A percentile compares a stretch with the other conserved stretches of the same genome.
Evolutionary conservation across 2,888 invertebrate species (phyloP).

Genomic region (Druceiella hillmani): DNA sequence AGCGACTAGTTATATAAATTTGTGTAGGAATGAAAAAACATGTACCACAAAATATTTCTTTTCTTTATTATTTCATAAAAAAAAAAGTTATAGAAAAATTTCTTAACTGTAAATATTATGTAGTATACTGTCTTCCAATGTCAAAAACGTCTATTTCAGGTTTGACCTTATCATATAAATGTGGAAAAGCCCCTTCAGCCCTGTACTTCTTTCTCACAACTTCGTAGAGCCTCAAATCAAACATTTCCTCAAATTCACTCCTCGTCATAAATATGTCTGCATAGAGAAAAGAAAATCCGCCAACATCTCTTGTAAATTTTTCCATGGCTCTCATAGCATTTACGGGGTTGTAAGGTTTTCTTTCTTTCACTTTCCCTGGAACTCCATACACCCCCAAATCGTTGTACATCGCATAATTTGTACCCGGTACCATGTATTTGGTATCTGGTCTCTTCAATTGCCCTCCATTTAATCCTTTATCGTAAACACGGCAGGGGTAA

Average conservation of each 20-base stretch:
- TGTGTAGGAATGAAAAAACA: too few relatives aligned
- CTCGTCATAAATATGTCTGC: constrained; percentile 66
- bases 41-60: too few relatives aligned
- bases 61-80: too few relatives aligned
- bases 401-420: constrained; percentile 65
- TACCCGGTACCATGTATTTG: constrained; percentile 57
- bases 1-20: too few relatives aligned
- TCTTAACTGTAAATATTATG: too few relatives aligned
- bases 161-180: constrained; percentile 61
- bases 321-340: constrained; percentile 64
- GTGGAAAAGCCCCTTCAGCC: constrained; percentile 57
- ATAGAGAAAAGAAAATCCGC: constrained; percentile 64
- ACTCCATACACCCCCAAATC: constrained; percentile 67
- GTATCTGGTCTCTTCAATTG: constrained; percentile 51
- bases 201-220: constrained; percentile 52
- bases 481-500: constrained; percentile 62
- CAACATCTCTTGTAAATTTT: constrained; percentile 60
- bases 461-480: constrained; percentile 54
- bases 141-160: constrained; percentile 61
- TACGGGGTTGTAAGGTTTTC: constrained; percentile 58
- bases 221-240: constrained; percentile 60
- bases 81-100: too few relatives aligned
- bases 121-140: constrained; percentile 42
- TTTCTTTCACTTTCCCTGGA: constrained; percentile 57
- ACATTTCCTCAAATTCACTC: constrained; percentile 62